Base-by-base conservation (phyloP, 2,888 invertebrate genomes). In the Bugulina stolonifera region DNA sequence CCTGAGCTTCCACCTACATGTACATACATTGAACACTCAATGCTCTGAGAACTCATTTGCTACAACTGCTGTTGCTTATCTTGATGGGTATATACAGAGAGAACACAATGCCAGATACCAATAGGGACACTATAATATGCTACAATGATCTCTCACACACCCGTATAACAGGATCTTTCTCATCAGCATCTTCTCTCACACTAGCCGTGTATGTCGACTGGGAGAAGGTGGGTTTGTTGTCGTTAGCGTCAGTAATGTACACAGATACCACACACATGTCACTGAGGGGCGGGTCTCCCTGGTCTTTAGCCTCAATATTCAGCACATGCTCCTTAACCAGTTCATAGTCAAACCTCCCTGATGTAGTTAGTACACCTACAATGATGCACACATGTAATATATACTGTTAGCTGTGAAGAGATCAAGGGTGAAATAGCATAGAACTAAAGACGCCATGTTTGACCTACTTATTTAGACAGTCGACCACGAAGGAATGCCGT, bases 291-390 rank as follows among this genome's bases (percentile, higher is more conserved):
- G 94, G 94, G 23, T 89, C 88, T 5, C 95, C 95, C 0, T 92
- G 91, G 84, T 96, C 96, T 29, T 91, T 88, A 1, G 95, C 95
- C 85, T 94, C 91, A 75, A 94, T 90, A 0, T 93, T 93, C 72
- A 96, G 87, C 78, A 91, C 90, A 84, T 94, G 95, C 80, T 91
- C 91, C 75, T 89, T 89, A 0, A 92, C 90, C 75, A 91, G 88
- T 86, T 96, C 96, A 84, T 90, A 94, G 85, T 97, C 95, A 71
- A 70, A 70, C 27, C 52, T 70, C 2, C 70, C 70, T 10, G 23
- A n/a, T 10, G 70, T 70, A 5, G 52, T n/a, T 1, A 70, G 52
- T 32, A 70, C 29, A 25, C 70, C 70, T 70, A 32, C 27, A 34
- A 64, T 5, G 10, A 64, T n/a, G n/a, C n/a, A n/a, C n/a, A n/a